Base-by-base conservation (phyloP, 2,113 vertebrate genomes). In the Psettodes erumei region DNA sequence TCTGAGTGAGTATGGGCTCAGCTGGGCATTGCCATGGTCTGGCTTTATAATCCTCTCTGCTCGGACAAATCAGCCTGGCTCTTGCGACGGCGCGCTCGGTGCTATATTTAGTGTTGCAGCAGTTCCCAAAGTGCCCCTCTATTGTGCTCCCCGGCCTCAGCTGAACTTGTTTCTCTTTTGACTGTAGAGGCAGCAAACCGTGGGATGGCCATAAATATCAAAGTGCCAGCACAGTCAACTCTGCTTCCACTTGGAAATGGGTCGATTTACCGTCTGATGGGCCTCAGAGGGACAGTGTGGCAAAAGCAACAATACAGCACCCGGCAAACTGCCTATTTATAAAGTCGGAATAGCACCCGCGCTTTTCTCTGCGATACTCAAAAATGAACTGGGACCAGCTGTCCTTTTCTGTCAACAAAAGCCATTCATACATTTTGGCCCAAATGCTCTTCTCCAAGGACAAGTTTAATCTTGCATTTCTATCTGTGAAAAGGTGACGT, bases 31-130 rank as follows among this genome's bases (percentile, higher is more conserved):
- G 60, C 77, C 55, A 45, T 45, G 42, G 84, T 81, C 81, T 70
- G 75, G 65, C 71, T 76, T 81, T 72, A 82, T 90, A 91, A 91
- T 90, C 84, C 79, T 79, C 76, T 80, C 80, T 80, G 71, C 82
- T 81, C 33, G 67, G 71, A 84, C 75, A 88, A 90, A 91, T 87
- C 84, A 88, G 83, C 55, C 86, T 45, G 64, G 75, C 79, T 86
- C 77, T 69, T 75, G 71, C 70, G 64, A 61, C 56, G 58, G 75
- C 48, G 56, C 83, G 83, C 54, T 64, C 58, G 6, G 37, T 30
- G 81, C 82, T 92, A 93, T 89, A 93, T 93, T 92, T 91, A 92
- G 88, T 86, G 62, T 70, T 58, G 76, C 74, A 48, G 82, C 71
- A 74, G 82, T 71, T 88, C 54, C 71, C 55, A 58, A 55, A 85